Evolutionary conservation across 2,888 invertebrate genomes (phyloP), one percentile per base, ranked within the genome.

Genomic region (Suillia variegata): DNA sequence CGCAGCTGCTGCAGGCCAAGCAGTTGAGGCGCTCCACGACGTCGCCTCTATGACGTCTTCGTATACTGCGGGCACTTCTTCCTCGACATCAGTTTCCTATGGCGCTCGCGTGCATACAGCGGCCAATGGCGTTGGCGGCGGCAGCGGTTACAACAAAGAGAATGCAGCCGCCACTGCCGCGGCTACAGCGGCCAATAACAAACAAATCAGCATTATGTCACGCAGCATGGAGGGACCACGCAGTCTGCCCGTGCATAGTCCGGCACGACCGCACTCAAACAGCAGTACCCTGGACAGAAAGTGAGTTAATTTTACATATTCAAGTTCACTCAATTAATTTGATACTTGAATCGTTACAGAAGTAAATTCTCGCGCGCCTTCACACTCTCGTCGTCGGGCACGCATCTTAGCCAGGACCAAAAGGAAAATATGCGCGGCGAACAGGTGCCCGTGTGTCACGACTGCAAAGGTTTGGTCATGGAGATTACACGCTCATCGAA

Each of bases 391-490:
- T 81, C 82, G 1, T 77, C 77, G 18, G 85, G 85, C 56, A 85
- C 82, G 56, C 80, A 83, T 33, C 69, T 81, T 24, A 75, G 77
- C 57, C 79, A 79, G 58, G 82, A 85, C 56, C 83, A 84, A 48
- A 84, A 86, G 61, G 90, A 91, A 76, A 85, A 87, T 18, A 83
- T 90, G 51, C 87, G 89, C 62, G 89, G 89, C 67, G 89, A 93
- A 62, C 88, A 92, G 76, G 93, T 95, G 90, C 89, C 91, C 63
- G 94, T 96, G 51, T 97, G 96, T 80, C 91, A 93, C 81, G 96
- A 96, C 85, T 97, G 96, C 84, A 94, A 94, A 80, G 90, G 92
- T 62, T 92, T 96, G 90, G 93, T 96, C 61, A 87, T 94, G 71
- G 94, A 95, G 84, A 95, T 96, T 79, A 95, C 96, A 79, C 90